phyloP scores from a whole-genome alignment of 2,888 invertebrate species.

The Drosophila borborema region DNA sequence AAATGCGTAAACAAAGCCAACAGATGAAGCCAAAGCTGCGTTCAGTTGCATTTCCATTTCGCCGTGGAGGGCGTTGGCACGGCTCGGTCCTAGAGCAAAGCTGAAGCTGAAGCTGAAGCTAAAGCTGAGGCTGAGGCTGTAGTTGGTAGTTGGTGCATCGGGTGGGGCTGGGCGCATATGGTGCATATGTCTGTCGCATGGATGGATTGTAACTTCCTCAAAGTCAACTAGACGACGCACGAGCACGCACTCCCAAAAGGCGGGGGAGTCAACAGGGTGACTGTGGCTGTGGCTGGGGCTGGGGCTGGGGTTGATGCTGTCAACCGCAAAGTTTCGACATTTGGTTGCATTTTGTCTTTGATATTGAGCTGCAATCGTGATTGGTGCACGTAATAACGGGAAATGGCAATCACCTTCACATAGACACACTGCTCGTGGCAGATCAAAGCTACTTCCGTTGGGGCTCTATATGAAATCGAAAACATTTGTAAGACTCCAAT shows the following conservation, averaged over 20 bases:
- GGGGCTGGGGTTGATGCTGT: constrained; percentile 19
- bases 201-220: constrained; percentile 46
- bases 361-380: constrained; percentile 51
- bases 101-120: constrained; percentile 14
- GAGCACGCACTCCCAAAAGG: constrained; percentile 31
- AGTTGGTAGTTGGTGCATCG: constrained; percentile 9
- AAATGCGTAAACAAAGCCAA: constrained; percentile 40
- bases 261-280: not conserved
- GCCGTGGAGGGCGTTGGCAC: constrained; percentile 46
- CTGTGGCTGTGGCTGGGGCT: not conserved
- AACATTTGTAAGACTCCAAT: constrained; percentile 16
- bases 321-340: constrained; percentile 59
- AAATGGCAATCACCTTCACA: constrained; percentile 38
- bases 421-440: constrained; percentile 10
- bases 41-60: constrained; percentile 33
- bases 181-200: constrained; percentile 44
- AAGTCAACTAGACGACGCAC: constrained; percentile 33
- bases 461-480: constrained; percentile 20
- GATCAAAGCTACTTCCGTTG: constrained; percentile 32
- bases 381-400: constrained; percentile 54
- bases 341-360: constrained; percentile 56
- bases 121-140: constrained; percentile 24
- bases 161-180: constrained; percentile 30
- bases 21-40: constrained; percentile 41
- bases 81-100: constrained; percentile 13